Evolutionary conservation across 2,888 invertebrate genomes (phyloP), one percentile per base, ranked within the genome.

Genomic region (Altica lythri): DNA sequence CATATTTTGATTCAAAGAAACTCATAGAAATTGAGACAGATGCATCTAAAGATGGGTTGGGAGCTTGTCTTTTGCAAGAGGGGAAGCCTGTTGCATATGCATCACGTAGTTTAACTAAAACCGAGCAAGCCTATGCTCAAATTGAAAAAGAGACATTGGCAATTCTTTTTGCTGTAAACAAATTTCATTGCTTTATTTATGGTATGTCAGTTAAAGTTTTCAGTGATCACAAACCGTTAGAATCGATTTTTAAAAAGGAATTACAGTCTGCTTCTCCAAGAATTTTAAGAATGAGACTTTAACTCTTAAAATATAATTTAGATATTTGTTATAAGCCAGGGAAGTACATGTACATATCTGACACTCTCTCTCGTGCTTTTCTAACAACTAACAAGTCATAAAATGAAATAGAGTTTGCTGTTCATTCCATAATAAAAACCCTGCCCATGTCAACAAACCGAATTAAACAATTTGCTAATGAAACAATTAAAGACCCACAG

Each of bases 401-500:
- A 9, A 8, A 27, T 10, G 44, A 44, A 29, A 44, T 30, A 2
- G 44, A 30, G 1, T 44, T 30, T 18, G 44, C 30, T 8, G 44
- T 44, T 2, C 44, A 44, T 44, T 18, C 16, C 2, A 29, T 44
- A n/a, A 42, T 27, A 0, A 16, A 43, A 27, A 27, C 4, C 2
- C 16, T 29, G n/a, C 43, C 43, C 14, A 17, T 27, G 27, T 27
- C 27, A 27, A 9, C n/a, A 43, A 27, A 17, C 17, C 5, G 13
- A 43, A 29, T 43, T 14, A 27, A 42, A 27, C 42, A 25, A 16
- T 25, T 42, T 27, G n/a, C 9, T 13, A 8, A 25, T 22, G 25
- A 42, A 12, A 29, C 29, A 29, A 43, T 43, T 16, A 43, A 16
- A 27, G 14, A 43, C 10, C 43, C 43, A 27, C 43, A 29, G 29